Base-by-base conservation (phyloP, 2,888 invertebrate genomes). In the Heliconius erato region DNA sequence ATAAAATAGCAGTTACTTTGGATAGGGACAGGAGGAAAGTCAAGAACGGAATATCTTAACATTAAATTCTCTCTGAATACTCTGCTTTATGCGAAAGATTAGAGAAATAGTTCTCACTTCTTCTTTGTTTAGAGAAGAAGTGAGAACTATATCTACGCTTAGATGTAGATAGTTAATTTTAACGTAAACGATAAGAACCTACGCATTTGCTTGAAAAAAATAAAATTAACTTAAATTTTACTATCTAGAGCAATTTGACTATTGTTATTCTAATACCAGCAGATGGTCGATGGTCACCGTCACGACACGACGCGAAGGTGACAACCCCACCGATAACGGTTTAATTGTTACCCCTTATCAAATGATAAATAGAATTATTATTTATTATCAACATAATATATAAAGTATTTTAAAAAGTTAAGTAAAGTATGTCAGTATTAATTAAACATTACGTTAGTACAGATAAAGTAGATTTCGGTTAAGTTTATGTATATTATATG, bases 341-440 rank as follows among this genome's bases (percentile, higher is more conserved):
- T 90, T 91, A 92, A 92, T 92, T 90, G 90, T 86, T 85, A 88
- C 26, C 74, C 77, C 76, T 83, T 83, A 83, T 83, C 83, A 67
- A 28, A 67, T 79, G 28, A 26, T 49, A 67, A 16, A 78, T 28
- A 78, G n/a, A 67, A 67, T 78, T 78, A 78, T 78, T 78, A 78
- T 67, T 78, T 78, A 78, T 44, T 67, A 28, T 78, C 78, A 67
- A 65, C 44, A 59, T 76, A 54, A 54, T 54, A 59, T 76, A 40
- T 76, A 26, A 63, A 19, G 35, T 63, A 40, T 32, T 76, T 76
- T 63, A 40, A 14, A 19, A 74, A 63, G 35, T 63, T 63, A 76
- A 63, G 26, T 76, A 63, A 76, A 40, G n/a, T 63, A 40, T 63
- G 76, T 76, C 59, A 35, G 59, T 35, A 63, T 35, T 35, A n/a